Conservation (phyloP, 2,113 vertebrate genomes). For the Chaenocephalus aceratus region DNA sequence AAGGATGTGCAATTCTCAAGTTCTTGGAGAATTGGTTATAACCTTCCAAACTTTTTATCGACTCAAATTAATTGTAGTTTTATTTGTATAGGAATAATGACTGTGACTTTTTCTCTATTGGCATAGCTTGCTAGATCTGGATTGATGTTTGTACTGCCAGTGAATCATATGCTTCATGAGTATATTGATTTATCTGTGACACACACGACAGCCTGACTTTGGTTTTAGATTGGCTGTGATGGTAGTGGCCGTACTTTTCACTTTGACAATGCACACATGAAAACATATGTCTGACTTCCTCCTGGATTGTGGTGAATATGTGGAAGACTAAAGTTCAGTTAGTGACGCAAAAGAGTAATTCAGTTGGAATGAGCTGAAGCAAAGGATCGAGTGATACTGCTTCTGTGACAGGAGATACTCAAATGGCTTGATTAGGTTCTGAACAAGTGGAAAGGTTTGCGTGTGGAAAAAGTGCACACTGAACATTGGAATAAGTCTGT, state of each 20-base stretch:
- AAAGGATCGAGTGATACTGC: constrained; percentile 11
- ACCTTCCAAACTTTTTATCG: too few relatives aligned
- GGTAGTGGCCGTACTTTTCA: neutral
- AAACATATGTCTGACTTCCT: constrained; percentile 1
- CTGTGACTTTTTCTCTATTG: constrained; percentile 1
- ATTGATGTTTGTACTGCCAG: constrained; percentile 17
- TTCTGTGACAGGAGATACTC: constrained; percentile 30
- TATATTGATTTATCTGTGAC: constrained; percentile 38
- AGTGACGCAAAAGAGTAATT: constrained; percentile 8
- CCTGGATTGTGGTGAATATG: neutral
- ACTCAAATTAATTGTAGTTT: too few relatives aligned
- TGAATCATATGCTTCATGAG: constrained; percentile 24
- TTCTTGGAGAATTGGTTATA: neutral
- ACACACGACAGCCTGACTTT: neutral
- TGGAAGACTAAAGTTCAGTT: constrained; percentile 25
- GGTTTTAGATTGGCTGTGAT: constrained; percentile 12
- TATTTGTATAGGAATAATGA: neutral
- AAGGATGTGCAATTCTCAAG: neutral
- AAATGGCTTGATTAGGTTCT: neutral
- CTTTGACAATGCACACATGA: neutral
- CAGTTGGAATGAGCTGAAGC: constrained; percentile 25
- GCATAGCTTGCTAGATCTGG: constrained; percentile 6
- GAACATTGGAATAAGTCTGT: neutral
- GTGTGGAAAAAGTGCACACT: constrained; percentile 34
- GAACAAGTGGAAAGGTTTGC: constrained; percentile 38